phyloP scores from a whole-genome alignment of 2,113 vertebrate species.

The Pardalotus punctatus region DNA sequence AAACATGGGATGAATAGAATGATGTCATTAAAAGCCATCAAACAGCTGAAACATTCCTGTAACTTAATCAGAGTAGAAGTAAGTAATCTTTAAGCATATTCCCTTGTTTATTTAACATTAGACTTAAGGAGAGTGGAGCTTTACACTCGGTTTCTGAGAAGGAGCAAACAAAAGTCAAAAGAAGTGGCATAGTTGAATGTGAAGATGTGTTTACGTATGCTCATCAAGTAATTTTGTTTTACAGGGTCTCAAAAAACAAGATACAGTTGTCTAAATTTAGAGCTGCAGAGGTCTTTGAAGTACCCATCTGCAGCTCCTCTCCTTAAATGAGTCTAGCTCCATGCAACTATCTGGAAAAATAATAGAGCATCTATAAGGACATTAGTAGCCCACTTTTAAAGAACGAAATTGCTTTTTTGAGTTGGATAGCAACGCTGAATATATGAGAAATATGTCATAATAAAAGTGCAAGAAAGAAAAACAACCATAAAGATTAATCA shows the following conservation, averaged over 20 bases:
- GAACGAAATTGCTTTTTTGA: background rate
- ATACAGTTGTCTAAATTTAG: background rate
- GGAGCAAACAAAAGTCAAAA: background rate
- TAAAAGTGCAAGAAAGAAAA: background rate
- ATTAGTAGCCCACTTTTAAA: background rate
- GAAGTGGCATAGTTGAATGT: background rate
- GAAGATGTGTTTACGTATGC: background rate
- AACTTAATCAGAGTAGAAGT: background rate
- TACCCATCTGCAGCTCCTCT: background rate
- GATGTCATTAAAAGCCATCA: background rate
- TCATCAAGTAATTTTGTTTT: background rate
- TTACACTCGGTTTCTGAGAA: background rate
- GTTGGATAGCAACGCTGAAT: background rate
- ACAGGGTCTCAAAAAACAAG: background rate
- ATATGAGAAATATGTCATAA: background rate
- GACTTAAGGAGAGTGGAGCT: background rate
- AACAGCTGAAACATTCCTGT: background rate
- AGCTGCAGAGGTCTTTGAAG: background rate
- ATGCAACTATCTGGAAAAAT: background rate
- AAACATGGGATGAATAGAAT: background rate
- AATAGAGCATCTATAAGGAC: background rate
- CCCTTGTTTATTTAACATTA: background rate
- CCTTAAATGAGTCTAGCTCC: background rate
- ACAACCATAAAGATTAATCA: background rate
- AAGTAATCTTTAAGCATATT: background rate